Percentiles rank a stretch among this genome's conserved stretches.
phyloP scores from a whole-genome alignment of 1,140 invertebrate species.

The Drosophila asahinai region DNA sequence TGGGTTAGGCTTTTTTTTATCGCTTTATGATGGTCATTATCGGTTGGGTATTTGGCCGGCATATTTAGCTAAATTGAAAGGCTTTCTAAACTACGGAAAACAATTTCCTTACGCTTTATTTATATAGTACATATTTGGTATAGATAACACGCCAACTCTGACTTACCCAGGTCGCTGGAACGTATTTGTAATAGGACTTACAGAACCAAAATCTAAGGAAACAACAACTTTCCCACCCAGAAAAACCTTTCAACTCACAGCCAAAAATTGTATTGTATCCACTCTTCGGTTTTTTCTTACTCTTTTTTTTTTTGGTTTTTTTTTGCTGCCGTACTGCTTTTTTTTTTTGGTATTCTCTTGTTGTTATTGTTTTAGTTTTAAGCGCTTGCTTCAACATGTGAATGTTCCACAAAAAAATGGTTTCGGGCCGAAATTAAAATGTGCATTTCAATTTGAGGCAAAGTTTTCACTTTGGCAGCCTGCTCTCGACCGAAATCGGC shows the following conservation, averaged over 20 bases:
- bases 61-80: conserved; percentile 69
- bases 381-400: conserved; percentile 84
- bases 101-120: conserved; percentile 63
- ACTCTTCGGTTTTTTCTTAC: conserved; percentile 49
- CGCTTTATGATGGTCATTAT: conserved; percentile 30
- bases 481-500: conserved; percentile 15
- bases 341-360: conserved; percentile 37
- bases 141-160: conserved; percentile 65
- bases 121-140: conserved; percentile 57
- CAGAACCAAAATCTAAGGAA: conserved; percentile 44
- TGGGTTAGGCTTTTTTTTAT: conserved; percentile 25
- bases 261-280: conserved; percentile 44
- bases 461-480: conserved; percentile 69
- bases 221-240: conserved; percentile 47
- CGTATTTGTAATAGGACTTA: conserved; percentile 58
- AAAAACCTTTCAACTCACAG: conserved; percentile 50
- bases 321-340: conserved; percentile 31
- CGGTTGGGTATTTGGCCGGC: conserved; percentile 55
- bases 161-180: conserved; percentile 78
- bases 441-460: conserved; percentile 71
- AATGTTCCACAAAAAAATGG: conserved; percentile 84
- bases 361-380: conserved; percentile 68
- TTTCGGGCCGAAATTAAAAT: conserved; percentile 73
- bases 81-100: conserved; percentile 78
- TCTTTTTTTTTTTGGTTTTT: conserved; percentile 42